These are phyloP conservation scores for Syngnathus acus DNA, from an alignment of 2,797 vertebrate genomes.

Conservation along the genomic window DNA sequence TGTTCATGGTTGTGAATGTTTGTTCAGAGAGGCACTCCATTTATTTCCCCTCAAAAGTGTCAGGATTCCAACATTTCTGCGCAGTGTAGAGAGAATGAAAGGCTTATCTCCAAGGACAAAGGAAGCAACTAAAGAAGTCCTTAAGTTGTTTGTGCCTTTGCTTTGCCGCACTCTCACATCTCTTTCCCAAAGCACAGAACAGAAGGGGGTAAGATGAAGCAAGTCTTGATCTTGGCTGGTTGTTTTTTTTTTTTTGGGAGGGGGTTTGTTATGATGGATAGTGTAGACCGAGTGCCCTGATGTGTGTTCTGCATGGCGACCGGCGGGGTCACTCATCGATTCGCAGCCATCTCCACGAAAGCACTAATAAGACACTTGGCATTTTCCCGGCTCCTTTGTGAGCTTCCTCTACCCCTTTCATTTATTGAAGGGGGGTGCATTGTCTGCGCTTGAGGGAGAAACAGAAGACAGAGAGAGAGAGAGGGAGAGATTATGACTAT, in stretches of 20 bases:
- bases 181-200: conserved; percentile 52
- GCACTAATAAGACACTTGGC: conserved; percentile 71
- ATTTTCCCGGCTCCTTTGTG: conserved; percentile 63
- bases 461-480: not conserved
- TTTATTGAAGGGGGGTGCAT: conserved; percentile 28
- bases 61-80: conserved; percentile 6
- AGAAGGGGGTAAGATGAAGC: conserved; percentile 27
- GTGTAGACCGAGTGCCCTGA: conserved; percentile 42
- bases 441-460: conserved; percentile 6
- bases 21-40: too few relatives aligned
- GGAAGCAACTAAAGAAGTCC: conserved; percentile 39
- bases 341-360: conserved; percentile 54
- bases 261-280: conserved; percentile 58
- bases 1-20: too few relatives aligned
- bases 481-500: not conserved
- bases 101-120: conserved; percentile 32
- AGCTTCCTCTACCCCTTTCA: conserved; percentile 31
- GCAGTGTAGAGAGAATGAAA: conserved; percentile 17
- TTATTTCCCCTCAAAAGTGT: too few relatives aligned
- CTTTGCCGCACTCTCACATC: conserved; percentile 46
- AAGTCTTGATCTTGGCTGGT: conserved; percentile 24
- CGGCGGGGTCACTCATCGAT: conserved; percentile 61
- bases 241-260: conserved; percentile 20
- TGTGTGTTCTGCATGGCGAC: conserved; percentile 58
- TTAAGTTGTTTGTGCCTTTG: conserved; percentile 39